phyloP scores from a whole-genome alignment of 2,888 invertebrate genomes.

The Mellilla xanthometata region DNA sequence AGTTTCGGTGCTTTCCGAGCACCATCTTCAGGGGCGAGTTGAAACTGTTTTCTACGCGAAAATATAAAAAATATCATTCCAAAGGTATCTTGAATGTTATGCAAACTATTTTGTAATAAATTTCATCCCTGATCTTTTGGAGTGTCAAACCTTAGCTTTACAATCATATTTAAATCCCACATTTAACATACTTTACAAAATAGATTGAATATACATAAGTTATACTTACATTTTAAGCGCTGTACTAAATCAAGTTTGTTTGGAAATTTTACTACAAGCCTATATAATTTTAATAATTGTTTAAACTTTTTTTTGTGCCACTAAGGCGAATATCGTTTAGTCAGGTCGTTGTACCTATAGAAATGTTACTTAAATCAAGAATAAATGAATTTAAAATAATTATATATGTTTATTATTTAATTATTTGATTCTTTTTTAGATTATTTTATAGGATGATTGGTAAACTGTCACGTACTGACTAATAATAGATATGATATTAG shows the following conservation, averaged over 20 bases:
- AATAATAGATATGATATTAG: too few relatives aligned
- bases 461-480: too few relatives aligned
- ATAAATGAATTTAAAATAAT: conserved; percentile 28
- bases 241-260: background rate
- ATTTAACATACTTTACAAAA: background rate
- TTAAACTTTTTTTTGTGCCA: conserved; percentile 26
- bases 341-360: conserved; percentile 27
- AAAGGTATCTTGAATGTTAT: conserved; percentile 13
- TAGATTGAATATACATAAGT: background rate
- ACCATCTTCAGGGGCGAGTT: conserved; percentile 16
- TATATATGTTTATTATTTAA: conserved; percentile 3
- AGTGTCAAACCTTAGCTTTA: conserved; percentile 3
- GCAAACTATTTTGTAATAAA: conserved; percentile 1
- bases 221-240: background rate
- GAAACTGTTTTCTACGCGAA: conserved; percentile 3
- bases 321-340: conserved; percentile 25
- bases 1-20: too few relatives aligned
- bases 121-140: conserved; percentile 14
- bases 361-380: conserved; percentile 30
- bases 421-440: too few relatives aligned
- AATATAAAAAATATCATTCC: conserved; percentile 17
- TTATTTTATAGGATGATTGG: too few relatives aligned
- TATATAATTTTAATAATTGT: conserved; percentile 19
- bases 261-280: conserved; percentile 10
- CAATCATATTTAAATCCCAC: background rate